phyloP scores from a whole-genome alignment of 23 tunicate species.

The Diplosoma virens region DNA sequence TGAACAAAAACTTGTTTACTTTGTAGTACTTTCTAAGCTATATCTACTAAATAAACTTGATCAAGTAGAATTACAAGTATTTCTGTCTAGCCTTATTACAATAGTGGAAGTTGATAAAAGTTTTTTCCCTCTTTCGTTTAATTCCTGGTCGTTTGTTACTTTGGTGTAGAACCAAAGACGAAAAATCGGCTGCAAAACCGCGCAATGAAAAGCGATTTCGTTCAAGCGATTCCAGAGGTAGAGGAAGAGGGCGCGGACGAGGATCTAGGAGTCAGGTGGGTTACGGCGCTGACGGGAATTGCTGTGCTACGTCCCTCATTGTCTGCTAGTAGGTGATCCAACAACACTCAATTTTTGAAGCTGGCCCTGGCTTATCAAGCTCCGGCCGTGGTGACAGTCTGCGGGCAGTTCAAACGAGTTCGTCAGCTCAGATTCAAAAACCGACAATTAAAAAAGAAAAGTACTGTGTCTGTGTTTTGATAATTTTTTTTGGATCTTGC shows the following conservation, averaged over 20 bases:
- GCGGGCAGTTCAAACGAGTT: background rate
- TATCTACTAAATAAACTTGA: too few species aligned
- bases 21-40: too few species aligned
- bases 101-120: too few species aligned
- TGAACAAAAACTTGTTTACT: too few species aligned
- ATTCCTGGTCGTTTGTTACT: background rate
- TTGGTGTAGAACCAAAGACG: background rate
- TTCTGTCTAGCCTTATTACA: too few species aligned
- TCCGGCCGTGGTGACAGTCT: constrained; percentile 34
- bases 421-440: constrained; percentile 36
- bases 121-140: too few species aligned
- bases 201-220: constrained; percentile 19
- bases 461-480: constrained; percentile 6
- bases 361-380: constrained; percentile 38
- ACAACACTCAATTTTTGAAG: constrained; percentile 76
- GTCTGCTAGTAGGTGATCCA: constrained; percentile 38
- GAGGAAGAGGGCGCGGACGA: constrained; percentile 50
- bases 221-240: constrained; percentile 2
- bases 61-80: too few species aligned
- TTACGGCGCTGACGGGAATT: too few species aligned
- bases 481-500: background rate
- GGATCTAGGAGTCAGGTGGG: background rate
- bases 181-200: constrained; percentile 1
- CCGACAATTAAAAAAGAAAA: constrained; percentile 73
- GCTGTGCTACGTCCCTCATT: too few species aligned